Conservation (phyloP, 2,888 invertebrate genomes). For the Tenthredo distinguenda region DNA sequence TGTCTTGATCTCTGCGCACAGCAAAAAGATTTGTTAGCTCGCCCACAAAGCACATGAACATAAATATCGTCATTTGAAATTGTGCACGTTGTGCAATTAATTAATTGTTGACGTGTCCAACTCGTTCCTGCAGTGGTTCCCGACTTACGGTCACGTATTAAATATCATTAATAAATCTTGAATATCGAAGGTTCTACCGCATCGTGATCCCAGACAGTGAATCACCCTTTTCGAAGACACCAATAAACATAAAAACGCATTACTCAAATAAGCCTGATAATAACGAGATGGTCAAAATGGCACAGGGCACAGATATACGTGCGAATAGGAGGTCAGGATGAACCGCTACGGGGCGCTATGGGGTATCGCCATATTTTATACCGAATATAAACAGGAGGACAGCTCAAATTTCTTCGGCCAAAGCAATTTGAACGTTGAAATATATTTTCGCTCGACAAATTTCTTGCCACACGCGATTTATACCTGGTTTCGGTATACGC, state of each 20-base stretch:
- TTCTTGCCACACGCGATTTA: conserved; percentile 6
- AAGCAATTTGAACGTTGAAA: conserved; percentile 62
- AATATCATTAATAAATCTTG: neutral
- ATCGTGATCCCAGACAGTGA: conserved; percentile 55
- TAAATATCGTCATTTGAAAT: conserved; percentile 13
- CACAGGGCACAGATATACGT: conserved; percentile 10
- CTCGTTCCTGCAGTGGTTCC: neutral
- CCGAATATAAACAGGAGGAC: conserved; percentile 63
- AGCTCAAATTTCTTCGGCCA: conserved; percentile 60
- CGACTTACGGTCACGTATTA: neutral
- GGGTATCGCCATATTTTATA: conserved; percentile 66
- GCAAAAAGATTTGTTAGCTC: neutral
- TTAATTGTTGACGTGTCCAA: neutral
- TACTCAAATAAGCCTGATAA: conserved; percentile 67
- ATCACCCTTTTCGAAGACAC: conserved; percentile 55
- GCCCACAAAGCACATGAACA: neutral
- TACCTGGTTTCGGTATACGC: neutral
- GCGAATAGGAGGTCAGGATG: conserved; percentile 48
- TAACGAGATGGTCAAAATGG: conserved; percentile 62
- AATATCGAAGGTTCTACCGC: neutral
- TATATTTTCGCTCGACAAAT: conserved; percentile 49
- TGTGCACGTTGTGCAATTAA: neutral
- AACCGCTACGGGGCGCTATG: conserved; percentile 30
- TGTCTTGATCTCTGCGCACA: neutral
- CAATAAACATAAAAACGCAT: conserved; percentile 67